Conservation (phyloP, 2,113 vertebrate species). For the Trematomus loennbergii region DNA sequence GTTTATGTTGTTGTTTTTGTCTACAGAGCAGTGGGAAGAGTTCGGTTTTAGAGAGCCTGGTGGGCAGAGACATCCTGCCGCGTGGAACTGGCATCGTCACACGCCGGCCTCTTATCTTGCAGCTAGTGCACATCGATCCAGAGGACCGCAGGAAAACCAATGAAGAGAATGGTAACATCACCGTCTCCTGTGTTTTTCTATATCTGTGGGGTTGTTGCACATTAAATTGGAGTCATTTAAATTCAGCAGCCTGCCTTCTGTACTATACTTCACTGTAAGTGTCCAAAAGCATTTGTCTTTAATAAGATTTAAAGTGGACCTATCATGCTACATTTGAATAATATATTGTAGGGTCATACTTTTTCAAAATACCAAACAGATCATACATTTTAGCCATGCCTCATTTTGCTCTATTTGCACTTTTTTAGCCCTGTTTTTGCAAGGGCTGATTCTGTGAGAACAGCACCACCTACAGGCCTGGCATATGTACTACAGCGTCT, state of each 20-base stretch:
- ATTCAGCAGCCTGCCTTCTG: neutral
- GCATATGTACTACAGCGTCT: no score
- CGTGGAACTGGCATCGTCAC: conserved; percentile 98
- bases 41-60: conserved; percentile 97
- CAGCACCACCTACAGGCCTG: no score
- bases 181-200: neutral
- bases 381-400: no score
- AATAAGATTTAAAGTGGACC: neutral
- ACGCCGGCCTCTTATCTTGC: conserved; percentile 95
- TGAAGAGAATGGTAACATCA: conserved; percentile 93
- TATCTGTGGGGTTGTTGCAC: neutral
- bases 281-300: neutral
- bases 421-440: no score
- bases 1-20: conserved; percentile 37
- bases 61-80: conserved; percentile 94
- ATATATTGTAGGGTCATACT: no score
- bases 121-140: conserved; percentile 92
- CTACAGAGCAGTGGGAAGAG: conserved; percentile 99
- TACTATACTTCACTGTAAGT: neutral
- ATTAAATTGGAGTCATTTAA: neutral
- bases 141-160: conserved; percentile 92
- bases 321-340: no score
- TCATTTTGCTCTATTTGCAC: no score
- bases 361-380: no score
- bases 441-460: no score